Evolutionary conservation across 1,140 invertebrate genomes (phyloP), one percentile per base, ranked within the genome.

Genomic region (Phocides pigmalion): DNA sequence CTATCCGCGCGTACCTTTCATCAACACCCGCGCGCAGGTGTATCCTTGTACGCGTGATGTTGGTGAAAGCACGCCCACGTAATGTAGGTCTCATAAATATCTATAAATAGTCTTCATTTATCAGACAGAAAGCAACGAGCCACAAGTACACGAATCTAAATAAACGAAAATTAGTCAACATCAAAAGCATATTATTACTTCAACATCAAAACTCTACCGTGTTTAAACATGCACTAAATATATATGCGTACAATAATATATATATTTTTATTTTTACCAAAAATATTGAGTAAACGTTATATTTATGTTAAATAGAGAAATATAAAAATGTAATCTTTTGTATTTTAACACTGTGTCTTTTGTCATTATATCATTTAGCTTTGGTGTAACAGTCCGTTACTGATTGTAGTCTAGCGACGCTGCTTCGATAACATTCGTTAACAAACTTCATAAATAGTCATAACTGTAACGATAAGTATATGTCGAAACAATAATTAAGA

Each of bases 171-270:
- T 65, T 74, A 64, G 47, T 69, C 66, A 80, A 81, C 78, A 82
- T 78, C 73, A 70, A 87, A 87, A 83, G 82, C 82, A 81, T 75
- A 70, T 80, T 67, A 66, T 22, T 54, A 46, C 47, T 62, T 67
- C 75, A 68, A 76, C 62, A 70, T 77, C 66, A 71, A 74, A 66
- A 51, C 56, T 59, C 75, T 82, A 82, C 74, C 54, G 56, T 73
- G 69, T 76, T 62, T 70, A 78, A 76, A 74, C 74, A 80, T 81
- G 81, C 75, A 75, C 76, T 82, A 81, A 78, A 72, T 77, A 77
- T 66, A 66, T 66, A 44, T 41, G 42, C 44, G 50, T 69, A 64
- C 71, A 64, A 67, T 68, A 74, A 53, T 58, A 44, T 56, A 54
- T 54, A 44, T 44, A 35, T 20, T 17, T 56, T 56, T 56, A 44